phyloP scores from a whole-genome alignment of 2,888 invertebrate species.

The Sesia bembeciformis region DNA sequence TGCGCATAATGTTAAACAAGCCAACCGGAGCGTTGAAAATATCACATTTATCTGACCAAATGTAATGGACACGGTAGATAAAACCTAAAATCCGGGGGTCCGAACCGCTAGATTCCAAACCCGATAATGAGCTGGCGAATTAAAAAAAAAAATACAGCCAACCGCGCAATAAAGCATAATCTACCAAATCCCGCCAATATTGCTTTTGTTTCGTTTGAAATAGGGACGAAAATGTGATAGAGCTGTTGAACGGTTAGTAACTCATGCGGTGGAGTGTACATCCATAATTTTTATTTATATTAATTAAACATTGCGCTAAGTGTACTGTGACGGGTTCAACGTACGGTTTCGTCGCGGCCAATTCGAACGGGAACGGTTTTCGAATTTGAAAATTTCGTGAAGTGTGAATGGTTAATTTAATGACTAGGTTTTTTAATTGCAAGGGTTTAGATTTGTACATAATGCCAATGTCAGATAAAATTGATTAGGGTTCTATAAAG shows the following conservation, averaged over 20 bases:
- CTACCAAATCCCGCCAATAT: not conserved
- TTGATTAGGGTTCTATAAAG: too few relatives aligned
- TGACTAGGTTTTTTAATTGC: too few relatives aligned
- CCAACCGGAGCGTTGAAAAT: constrained; percentile 34
- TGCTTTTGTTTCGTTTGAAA: not conserved
- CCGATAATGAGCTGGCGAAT: constrained; percentile 35
- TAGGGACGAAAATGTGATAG: not conserved
- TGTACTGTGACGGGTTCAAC: constrained; percentile 61
- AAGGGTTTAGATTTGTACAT: too few relatives aligned
- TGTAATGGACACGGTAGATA: constrained; percentile 53
- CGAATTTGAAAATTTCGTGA: constrained; percentile 4
- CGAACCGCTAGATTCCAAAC: constrained; percentile 34
- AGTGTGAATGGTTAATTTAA: not conserved
- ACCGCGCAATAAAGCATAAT: not conserved
- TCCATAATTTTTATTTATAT: constrained; percentile 55
- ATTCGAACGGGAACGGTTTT: constrained; percentile 10
- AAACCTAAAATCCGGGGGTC: constrained; percentile 25
- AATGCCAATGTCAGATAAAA: too few relatives aligned
- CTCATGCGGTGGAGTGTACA: constrained; percentile 9
- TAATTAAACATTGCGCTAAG: constrained; percentile 57
- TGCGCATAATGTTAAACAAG: constrained; percentile 9
- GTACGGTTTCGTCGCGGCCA: constrained; percentile 33
- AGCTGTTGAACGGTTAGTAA: not conserved
- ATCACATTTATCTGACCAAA: constrained; percentile 29
- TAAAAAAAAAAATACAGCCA: not conserved